Evolutionary conservation across 2,113 vertebrate species (phyloP), one percentile per base, ranked within the genome.

Genomic region (Gambusia holbrooki): DNA sequence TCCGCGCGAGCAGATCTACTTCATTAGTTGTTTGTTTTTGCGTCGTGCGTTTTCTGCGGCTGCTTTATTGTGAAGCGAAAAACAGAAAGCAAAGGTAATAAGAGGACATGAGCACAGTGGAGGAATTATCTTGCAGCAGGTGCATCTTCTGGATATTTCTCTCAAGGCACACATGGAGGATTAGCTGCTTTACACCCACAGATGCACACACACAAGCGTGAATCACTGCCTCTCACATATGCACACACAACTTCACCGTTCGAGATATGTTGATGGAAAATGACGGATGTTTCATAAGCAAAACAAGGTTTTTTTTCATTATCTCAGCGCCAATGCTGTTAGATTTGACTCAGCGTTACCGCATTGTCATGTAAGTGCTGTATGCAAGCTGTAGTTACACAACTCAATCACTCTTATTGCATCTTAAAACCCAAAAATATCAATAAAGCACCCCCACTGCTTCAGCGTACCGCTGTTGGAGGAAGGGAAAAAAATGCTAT

Each of bases 391-490:
- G 58, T 12, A 66, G 66, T 78, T 77, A 83, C 12, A 71, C n/a
- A 82, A 70, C 51, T 14, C 19, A 73, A 69, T 71, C 62, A 30
- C 73, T 69, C 69, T 85, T 74, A 78, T 69, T 70, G 51, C 66
- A 68, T 68, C 76, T 87, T 69, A 71, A 68, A 83, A 66, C 63
- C 51, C 58, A 72, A 74, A 92, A 86, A 92, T 89, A 91, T 86
- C 90, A 87, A 88, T 88, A 88, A 89, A 82, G 73, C 88, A 67
- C 76, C 86, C 83, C 76, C 71, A 66, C 69, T 72, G 87, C 81
- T 86, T 84, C 71, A 29, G 76, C 87, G 54, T 13, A 22, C 82
- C 30, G 28, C 84, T 79, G 82, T 58, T 30, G n/a, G 37, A 66
- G 15, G 6, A 79, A 71, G 76, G 51, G 35, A 12, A 37, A 70